Evolutionary conservation across 2,888 invertebrate genomes (phyloP).

Genomic region (Nematopogon swammerdamellus): DNA sequence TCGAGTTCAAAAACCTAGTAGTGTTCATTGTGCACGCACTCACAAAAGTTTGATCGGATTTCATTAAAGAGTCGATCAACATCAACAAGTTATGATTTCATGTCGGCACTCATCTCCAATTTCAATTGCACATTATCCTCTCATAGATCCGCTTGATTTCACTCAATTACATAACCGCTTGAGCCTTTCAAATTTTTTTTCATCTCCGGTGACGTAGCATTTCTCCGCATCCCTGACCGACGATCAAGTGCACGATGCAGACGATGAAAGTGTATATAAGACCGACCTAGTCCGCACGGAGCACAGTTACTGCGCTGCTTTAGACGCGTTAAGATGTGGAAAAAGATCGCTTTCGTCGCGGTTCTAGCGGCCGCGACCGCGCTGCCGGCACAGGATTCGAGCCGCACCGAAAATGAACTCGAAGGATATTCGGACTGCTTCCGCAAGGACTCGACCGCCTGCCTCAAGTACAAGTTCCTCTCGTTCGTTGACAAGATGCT

Average conservation of each 20-base stretch:
- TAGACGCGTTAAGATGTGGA: constrained; percentile 32
- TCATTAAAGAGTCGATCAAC: no score
- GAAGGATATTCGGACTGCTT: constrained; percentile 78
- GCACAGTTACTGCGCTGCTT: constrained; percentile 29
- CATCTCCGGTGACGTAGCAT: neutral
- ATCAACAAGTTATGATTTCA: no score
- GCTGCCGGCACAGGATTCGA: constrained; percentile 69
- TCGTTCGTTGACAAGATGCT: constrained; percentile 83
- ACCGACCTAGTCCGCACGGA: constrained; percentile 19
- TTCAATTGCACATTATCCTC: no score
- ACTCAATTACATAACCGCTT: no score
- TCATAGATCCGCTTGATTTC: no score
- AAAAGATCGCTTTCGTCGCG: constrained; percentile 27
- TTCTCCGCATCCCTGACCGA: neutral
- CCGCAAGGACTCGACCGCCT: constrained; percentile 79
- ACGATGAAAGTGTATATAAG: neutral
- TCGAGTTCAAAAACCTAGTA: no score
- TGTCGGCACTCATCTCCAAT: no score
- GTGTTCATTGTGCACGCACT: no score
- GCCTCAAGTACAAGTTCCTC: constrained; percentile 84
- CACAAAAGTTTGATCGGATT: no score
- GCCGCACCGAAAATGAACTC: constrained; percentile 71
- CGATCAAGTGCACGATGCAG: neutral
- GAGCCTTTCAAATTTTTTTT: neutral
- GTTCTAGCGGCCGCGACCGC: constrained; percentile 55